Percentiles rank a stretch among this genome's conserved stretches.
Evolutionary conservation across 2,113 vertebrate species (phyloP).

Genomic region (Opisthocomus hoazin): DNA sequence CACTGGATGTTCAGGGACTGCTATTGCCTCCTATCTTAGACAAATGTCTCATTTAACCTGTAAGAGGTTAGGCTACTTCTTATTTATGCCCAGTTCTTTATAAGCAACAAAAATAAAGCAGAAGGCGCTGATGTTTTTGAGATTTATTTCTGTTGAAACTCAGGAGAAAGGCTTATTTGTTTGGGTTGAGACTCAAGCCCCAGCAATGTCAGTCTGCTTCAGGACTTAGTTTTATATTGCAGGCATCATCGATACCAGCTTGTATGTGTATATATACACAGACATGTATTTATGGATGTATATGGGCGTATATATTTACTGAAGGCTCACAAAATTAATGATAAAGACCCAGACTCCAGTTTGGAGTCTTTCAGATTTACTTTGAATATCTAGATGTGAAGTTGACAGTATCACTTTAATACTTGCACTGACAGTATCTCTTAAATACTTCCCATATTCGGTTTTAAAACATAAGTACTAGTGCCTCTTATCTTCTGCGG

Average conservation of each 20-base stretch:
- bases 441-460: neutral
- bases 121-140: neutral
- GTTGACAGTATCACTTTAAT: neutral
- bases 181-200: neutral
- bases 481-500: neutral
- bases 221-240: neutral
- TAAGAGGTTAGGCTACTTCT: neutral
- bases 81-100: neutral
- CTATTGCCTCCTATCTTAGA: neutral
- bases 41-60: neutral
- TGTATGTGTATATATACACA: neutral
- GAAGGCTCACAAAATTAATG: neutral
- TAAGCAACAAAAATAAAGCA: neutral
- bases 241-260: neutral
- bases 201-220: neutral
- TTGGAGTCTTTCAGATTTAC: neutral
- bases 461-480: slow-evolving; percentile 42
- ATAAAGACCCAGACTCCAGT: neutral
- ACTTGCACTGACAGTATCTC: neutral
- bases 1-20: neutral
- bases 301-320: neutral
- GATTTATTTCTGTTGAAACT: neutral
- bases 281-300: neutral
- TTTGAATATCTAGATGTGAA: neutral
- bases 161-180: neutral